Conservation (phyloP, 2,113 vertebrate genomes). For the Gadus chalcogrammus region DNA sequence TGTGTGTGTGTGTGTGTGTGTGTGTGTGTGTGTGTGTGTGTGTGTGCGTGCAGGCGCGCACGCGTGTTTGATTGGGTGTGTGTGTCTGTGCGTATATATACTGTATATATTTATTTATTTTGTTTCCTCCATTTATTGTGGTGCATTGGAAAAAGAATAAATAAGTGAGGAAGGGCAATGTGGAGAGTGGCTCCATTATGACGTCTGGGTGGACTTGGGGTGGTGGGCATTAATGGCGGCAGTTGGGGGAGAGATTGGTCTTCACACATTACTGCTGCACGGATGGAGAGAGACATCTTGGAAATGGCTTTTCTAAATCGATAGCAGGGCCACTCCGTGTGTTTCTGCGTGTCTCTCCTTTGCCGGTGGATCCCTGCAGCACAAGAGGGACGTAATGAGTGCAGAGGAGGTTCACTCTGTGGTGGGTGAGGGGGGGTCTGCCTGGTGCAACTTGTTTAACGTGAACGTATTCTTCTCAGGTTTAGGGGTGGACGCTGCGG, state of each 20-base stretch:
- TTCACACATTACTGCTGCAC: slow-evolving; percentile 64
- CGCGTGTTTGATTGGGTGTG: too few relatives aligned
- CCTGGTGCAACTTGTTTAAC: slow-evolving; percentile 10
- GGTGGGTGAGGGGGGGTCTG: slow-evolving; percentile 18
- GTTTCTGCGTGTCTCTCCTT: slow-evolving; percentile 32
- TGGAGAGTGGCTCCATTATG: slow-evolving; percentile 81
- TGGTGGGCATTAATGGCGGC: slow-evolving; percentile 67
- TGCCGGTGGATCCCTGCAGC: slow-evolving; percentile 32
- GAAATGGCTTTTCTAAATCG: slow-evolving; percentile 65
- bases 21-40: too few relatives aligned
- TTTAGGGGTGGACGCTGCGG: slow-evolving; percentile 4
- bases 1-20: too few relatives aligned
- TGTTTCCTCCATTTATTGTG: slow-evolving; percentile 66
- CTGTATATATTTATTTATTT: slow-evolving; percentile 22
- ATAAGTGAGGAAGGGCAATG: slow-evolving; percentile 44
- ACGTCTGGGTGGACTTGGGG: slow-evolving; percentile 68
- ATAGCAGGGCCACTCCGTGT: slow-evolving; percentile 47
- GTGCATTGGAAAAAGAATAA: slow-evolving; percentile 50
- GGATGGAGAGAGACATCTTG: slow-evolving; percentile 57
- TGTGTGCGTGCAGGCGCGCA: too few relatives aligned
- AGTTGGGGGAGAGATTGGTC: slow-evolving; percentile 71
- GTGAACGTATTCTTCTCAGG: slow-evolving; percentile 33
- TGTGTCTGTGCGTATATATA: too few relatives aligned
- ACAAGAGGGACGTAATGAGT: slow-evolving; percentile 49
- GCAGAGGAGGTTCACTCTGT: slow-evolving; percentile 21